A percentile compares a stretch with the other conserved stretches of the same genome.
These are phyloP conservation scores for Tinea semifulvella DNA, from an alignment of 2,888 invertebrate genomes.

Conservation along the genomic window DNA sequence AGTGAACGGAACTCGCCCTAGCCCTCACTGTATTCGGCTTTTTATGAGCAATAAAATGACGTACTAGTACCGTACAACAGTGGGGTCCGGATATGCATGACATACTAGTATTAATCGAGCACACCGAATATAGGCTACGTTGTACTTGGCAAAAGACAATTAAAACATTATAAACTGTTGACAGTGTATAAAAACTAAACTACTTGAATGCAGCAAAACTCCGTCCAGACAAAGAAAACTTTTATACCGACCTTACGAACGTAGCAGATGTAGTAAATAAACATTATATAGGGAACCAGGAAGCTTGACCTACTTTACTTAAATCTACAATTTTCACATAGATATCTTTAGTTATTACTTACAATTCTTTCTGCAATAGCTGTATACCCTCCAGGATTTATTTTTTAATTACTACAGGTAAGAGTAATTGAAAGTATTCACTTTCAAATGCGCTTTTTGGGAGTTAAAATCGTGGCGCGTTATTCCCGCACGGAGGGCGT, in stretches of 20 bases:
- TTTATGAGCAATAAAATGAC: constrained; percentile 23
- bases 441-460: constrained; percentile 5
- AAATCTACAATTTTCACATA: neutral
- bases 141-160: constrained; percentile 4
- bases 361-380: constrained; percentile 33
- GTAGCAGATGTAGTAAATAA: constrained; percentile 2
- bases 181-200: neutral
- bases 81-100: constrained; percentile 17
- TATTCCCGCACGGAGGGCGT: constrained; percentile 26
- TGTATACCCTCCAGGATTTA: constrained; percentile 41
- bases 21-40: constrained; percentile 21
- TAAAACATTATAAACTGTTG: neutral
- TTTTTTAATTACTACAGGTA: constrained; percentile 20
- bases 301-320: constrained; percentile 53
- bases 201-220: too few species aligned
- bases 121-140: constrained; percentile 5
- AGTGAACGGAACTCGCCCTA: constrained; percentile 20
- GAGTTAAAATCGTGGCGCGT: constrained; percentile 11
- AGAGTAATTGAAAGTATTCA: constrained; percentile 3
- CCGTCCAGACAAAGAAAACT: neutral
- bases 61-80: constrained; percentile 16
- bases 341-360: constrained; percentile 29
- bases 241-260: neutral
- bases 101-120: constrained; percentile 9
- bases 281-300: constrained; percentile 20